A percentile compares a stretch with the other conserved stretches of the same genome.
Conservation (phyloP, 2,888 invertebrate genomes). For the Hanleya hanleyi region DNA sequence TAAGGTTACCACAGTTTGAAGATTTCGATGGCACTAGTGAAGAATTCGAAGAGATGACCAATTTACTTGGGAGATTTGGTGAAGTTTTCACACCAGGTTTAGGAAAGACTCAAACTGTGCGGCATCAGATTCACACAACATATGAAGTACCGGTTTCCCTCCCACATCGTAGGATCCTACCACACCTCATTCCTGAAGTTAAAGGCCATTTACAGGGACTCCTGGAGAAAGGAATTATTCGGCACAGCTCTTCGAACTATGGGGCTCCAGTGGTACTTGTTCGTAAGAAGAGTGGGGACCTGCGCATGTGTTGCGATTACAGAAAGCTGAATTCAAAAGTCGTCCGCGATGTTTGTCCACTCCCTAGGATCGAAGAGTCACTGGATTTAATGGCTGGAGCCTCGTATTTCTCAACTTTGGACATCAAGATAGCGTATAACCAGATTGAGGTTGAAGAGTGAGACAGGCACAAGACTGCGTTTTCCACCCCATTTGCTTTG, state of each 20-base stretch:
- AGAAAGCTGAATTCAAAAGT: conserved; percentile 34
- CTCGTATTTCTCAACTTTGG: conserved; percentile 26
- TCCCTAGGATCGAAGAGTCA: conserved; percentile 34
- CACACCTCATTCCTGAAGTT: conserved; percentile 8
- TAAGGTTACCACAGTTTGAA: too few relatives aligned
- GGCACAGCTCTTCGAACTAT: too few relatives aligned
- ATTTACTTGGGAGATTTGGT: too few relatives aligned
- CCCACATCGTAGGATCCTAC: too few relatives aligned
- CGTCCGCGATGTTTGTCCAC: conserved; percentile 27
- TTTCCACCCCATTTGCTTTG: too few relatives aligned
- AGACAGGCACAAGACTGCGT: too few relatives aligned
- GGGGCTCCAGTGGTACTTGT: conserved; percentile 39
- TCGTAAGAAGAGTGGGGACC: conserved; percentile 22
- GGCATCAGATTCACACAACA: not conserved
- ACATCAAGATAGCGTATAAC: conserved; percentile 28
- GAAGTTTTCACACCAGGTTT: too few relatives aligned
- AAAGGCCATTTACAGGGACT: conserved; percentile 18
- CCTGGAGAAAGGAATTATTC: conserved; percentile 27
- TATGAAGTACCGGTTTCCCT: conserved; percentile 9
- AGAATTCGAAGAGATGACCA: too few relatives aligned
- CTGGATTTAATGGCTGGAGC: too few relatives aligned
- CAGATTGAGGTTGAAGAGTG: conserved; percentile 23
- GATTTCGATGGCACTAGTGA: not conserved
- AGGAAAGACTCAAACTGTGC: too few relatives aligned
- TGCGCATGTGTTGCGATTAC: conserved; percentile 30